phyloP scores from a whole-genome alignment of 2,888 invertebrate genomes.

The Margaritifera margaritifera region DNA sequence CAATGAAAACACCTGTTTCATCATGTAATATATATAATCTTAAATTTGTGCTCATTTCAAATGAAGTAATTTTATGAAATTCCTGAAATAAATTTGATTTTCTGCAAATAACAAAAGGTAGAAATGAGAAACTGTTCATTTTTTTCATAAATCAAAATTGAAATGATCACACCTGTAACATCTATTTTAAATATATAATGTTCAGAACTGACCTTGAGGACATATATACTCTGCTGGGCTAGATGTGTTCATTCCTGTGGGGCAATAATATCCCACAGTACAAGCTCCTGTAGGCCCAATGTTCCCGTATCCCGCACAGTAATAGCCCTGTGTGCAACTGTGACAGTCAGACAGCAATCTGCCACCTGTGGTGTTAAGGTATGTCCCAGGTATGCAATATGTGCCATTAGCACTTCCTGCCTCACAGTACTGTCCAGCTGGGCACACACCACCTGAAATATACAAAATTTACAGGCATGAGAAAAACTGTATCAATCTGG shows the following conservation, averaged over 20 bases:
- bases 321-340: conserved; percentile 60
- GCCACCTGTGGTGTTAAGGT: conserved; percentile 61
- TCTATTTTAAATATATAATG: not conserved
- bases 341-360: conserved; percentile 55
- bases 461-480: not conserved
- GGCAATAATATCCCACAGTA: conserved; percentile 66
- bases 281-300: conserved; percentile 53
- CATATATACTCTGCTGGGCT: conserved; percentile 61
- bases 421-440: conserved; percentile 60
- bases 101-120: too few species aligned
- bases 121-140: too few species aligned
- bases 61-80: too few species aligned
- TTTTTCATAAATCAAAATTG: too few species aligned
- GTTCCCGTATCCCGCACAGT: conserved; percentile 68
- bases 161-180: too few species aligned
- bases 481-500: not conserved
- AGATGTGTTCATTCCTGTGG: conserved; percentile 57
- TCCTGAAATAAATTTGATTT: too few species aligned
- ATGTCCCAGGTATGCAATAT: conserved; percentile 67
- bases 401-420: conserved; percentile 56
- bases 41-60: too few species aligned
- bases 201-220: conserved; percentile 55
- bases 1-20: too few species aligned
- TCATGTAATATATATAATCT: too few species aligned
- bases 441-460: conserved; percentile 55